A percentile compares a stretch with the other conserved stretches of the same genome.
Evolutionary conservation across 2,797 vertebrate species (phyloP).

Genomic region (Diplodus puntazzo): DNA sequence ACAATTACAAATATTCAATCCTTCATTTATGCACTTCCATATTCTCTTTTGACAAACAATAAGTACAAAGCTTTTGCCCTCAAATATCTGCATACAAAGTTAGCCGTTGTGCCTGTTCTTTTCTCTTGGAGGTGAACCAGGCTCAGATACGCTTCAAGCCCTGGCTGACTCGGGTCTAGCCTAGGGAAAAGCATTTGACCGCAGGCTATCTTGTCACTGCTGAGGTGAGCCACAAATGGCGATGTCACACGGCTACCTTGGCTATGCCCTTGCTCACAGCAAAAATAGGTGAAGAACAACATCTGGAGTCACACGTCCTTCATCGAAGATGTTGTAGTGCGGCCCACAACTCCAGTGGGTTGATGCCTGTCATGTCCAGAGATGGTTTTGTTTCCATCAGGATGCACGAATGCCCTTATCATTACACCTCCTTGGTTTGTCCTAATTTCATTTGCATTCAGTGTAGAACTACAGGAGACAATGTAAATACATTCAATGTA

Average conservation of each 20-base stretch:
- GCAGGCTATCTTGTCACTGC: conserved; percentile 37
- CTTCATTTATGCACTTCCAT: neutral
- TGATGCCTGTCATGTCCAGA: conserved; percentile 10
- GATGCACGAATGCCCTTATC: neutral
- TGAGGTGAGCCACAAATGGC: conserved; percentile 49
- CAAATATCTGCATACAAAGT: conserved; percentile 8
- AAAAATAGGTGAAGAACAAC: conserved; percentile 50
- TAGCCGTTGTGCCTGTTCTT: neutral
- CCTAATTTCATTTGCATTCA: neutral
- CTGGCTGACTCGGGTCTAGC: conserved; percentile 31
- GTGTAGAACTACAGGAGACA: neutral
- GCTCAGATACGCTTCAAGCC: conserved; percentile 31
- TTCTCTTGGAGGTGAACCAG: conserved; percentile 12
- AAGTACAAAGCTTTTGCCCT: neutral
- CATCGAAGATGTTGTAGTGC: conserved; percentile 41
- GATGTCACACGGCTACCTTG: conserved; percentile 36
- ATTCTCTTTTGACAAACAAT: neutral
- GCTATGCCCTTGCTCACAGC: conserved; percentile 47
- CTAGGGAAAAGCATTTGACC: conserved; percentile 45
- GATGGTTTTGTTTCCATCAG: conserved; percentile 6
- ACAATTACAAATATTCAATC: too few species aligned
- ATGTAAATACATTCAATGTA: too few species aligned
- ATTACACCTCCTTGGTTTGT: neutral
- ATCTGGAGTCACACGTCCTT: conserved; percentile 51
- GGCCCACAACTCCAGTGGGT: conserved; percentile 5